Percentiles rank a stretch among this genome's conserved stretches.
Conservation (phyloP, 2,888 invertebrate species). For the Ashinkailepas kermadecensis region DNA sequence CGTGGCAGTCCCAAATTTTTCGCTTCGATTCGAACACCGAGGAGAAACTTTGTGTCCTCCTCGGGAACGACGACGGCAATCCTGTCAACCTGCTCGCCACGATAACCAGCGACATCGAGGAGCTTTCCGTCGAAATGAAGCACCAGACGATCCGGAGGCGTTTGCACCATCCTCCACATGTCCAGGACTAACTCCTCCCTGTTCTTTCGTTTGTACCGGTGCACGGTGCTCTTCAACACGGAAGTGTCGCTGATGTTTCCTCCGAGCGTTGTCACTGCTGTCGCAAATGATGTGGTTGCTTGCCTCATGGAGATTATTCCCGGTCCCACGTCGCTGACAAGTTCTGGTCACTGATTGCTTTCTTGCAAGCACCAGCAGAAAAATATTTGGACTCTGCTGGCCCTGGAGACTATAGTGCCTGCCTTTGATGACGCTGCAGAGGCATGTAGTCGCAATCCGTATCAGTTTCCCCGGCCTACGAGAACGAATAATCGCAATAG, state of each 20-base stretch:
- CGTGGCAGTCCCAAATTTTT: too few relatives aligned
- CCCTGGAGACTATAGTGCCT: background rate
- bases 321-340: constrained; percentile 3
- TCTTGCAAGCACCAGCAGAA: background rate
- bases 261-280: background rate
- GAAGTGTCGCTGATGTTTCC: background rate
- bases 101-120: background rate
- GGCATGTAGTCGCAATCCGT: background rate
- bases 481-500: background rate
- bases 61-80: background rate
- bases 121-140: background rate
- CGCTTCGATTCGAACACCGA: too few relatives aligned
- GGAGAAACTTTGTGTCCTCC: too few relatives aligned
- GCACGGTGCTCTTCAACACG: background rate
- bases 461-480: background rate
- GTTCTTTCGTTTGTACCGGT: background rate
- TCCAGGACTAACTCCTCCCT: background rate
- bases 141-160: background rate
- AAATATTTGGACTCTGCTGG: background rate
- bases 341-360: background rate
- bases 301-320: background rate
- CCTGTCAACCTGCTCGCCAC: background rate
- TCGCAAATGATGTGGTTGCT: background rate
- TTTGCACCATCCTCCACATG: background rate
- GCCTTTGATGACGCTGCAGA: background rate